These are phyloP conservation scores for Glomeris maerens DNA, from an alignment of 1,140 invertebrate species.

Conservation along the genomic window DNA sequence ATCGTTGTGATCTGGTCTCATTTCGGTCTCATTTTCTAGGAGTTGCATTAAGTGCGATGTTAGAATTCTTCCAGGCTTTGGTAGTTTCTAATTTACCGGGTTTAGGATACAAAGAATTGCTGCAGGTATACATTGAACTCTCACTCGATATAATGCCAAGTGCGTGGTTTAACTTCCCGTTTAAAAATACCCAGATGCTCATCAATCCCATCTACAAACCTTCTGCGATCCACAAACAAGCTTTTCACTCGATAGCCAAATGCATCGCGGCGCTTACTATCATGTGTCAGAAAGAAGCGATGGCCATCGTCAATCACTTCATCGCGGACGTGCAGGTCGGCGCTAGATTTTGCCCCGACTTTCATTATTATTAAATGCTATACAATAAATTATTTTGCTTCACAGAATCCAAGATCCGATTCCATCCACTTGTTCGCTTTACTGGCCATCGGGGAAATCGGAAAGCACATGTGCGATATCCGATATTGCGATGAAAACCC, in stretches of 20 bases:
- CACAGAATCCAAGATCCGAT: constrained; percentile 44
- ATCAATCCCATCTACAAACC: constrained; percentile 30
- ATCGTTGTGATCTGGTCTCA: constrained; percentile 5
- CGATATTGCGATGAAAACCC: constrained; percentile 12
- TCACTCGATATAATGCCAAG: neutral
- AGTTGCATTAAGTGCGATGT: constrained; percentile 68
- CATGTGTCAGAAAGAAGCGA: constrained; percentile 49
- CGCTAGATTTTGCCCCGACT: neutral
- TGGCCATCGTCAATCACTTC: constrained; percentile 70
- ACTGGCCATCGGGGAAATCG: constrained; percentile 90
- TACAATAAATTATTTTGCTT: constrained; percentile 12
- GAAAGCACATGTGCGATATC: constrained; percentile 64
- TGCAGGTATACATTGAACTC: constrained; percentile 16
- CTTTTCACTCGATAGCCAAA: constrained; percentile 82
- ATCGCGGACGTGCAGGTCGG: constrained; percentile 59
- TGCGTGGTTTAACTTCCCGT: neutral
- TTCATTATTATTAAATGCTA: constrained; percentile 4
- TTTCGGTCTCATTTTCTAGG: constrained; percentile 35
- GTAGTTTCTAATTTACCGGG: constrained; percentile 58
- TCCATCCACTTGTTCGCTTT: constrained; percentile 80
- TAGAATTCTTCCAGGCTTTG: constrained; percentile 81
- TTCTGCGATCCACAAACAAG: constrained; percentile 39
- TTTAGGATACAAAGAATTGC: constrained; percentile 33
- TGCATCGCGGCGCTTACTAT: constrained; percentile 85
- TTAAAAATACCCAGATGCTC: constrained; percentile 24